Conservation (phyloP, 2,797 vertebrate species). For the Distichodus sexfasciatus region DNA sequence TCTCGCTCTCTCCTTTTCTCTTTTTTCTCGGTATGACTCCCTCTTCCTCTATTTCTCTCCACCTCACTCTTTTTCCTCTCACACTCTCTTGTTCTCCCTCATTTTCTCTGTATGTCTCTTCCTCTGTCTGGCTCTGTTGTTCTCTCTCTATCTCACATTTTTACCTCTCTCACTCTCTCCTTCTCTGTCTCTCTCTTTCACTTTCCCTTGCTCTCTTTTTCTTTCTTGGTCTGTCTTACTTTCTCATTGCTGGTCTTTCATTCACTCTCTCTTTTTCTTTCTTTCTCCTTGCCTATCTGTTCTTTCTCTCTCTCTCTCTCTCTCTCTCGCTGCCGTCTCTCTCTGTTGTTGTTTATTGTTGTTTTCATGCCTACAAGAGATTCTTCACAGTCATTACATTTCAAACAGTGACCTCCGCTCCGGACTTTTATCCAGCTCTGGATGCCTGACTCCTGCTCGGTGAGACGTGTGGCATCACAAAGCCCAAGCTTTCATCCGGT, state of each 20-base stretch:
- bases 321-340: too few species aligned
- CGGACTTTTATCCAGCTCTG: too few species aligned
- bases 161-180: too few species aligned
- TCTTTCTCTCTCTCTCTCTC: neutral
- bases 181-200: too few species aligned
- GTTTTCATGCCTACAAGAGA: slow-evolving; percentile 35
- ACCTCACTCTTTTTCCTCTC: neutral
- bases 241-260: too few species aligned
- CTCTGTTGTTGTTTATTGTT: slow-evolving; percentile 27
- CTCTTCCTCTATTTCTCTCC: neutral
- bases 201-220: neutral
- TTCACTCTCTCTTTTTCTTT: slow-evolving; percentile 8
- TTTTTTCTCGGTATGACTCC: too few species aligned
- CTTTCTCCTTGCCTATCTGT: slow-evolving; percentile 14
- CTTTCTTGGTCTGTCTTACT: too few species aligned
- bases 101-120: neutral
- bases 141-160: neutral
- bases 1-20: slow-evolving; percentile 6
- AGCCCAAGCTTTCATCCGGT: too few species aligned
- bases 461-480: too few species aligned
- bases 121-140: slow-evolving; percentile 15
- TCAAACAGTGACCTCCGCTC: slow-evolving; percentile 33
- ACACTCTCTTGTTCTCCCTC: slow-evolving; percentile 5
- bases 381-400: slow-evolving; percentile 29
- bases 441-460: too few species aligned